These are phyloP conservation scores for Syrrhaptes paradoxus DNA, from an alignment of 2,113 vertebrate species.

Conservation along the genomic window DNA sequence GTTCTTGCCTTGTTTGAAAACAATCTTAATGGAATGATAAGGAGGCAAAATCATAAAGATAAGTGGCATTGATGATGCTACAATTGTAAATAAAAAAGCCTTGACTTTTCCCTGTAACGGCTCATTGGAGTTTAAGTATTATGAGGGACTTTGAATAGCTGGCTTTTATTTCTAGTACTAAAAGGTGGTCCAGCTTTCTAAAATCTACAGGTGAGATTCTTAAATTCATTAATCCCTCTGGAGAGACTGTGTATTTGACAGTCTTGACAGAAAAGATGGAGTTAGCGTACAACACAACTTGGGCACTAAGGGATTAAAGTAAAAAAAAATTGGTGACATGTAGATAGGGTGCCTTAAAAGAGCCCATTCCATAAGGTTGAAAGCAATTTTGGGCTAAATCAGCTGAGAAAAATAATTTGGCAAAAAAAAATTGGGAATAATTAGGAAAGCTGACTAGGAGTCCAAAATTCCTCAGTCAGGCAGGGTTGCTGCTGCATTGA, in stretches of 20 bases:
- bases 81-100: neutral
- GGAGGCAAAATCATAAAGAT: neutral
- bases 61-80: neutral
- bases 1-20: conserved; percentile 34
- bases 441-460: neutral
- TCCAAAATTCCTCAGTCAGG: neutral
- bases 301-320: neutral
- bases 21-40: conserved; percentile 18
- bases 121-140: neutral
- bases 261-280: neutral
- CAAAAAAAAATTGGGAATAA: neutral
- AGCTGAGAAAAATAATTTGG: neutral
- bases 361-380: neutral
- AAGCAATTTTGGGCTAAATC: neutral
- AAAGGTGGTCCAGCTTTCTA: neutral
- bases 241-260: neutral
- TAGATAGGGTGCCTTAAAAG: neutral
- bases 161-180: neutral
- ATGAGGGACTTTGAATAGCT: neutral
- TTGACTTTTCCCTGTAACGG: neutral
- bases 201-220: neutral
- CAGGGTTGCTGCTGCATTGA: neutral
- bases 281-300: neutral
- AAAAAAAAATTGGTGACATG: neutral
- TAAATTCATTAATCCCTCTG: neutral